These are phyloP conservation scores for Phyllotis vaccarum DNA, from an alignment of 2,797 vertebrate genomes.

Conservation along the genomic window DNA sequence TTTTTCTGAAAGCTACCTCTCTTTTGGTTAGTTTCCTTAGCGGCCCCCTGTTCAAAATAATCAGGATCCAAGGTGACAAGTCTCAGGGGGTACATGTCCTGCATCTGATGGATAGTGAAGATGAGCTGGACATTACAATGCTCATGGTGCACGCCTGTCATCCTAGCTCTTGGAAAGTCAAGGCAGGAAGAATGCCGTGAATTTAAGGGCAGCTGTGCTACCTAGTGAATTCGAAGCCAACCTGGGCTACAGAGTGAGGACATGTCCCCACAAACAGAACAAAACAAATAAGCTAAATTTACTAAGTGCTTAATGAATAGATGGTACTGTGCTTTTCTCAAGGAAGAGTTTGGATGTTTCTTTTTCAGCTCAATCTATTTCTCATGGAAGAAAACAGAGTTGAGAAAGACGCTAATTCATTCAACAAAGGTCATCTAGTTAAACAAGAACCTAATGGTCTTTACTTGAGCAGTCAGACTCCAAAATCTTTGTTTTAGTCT, in stretches of 20 bases:
- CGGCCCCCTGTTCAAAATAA: neutral
- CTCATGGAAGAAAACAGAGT: neutral
- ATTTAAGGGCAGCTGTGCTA: neutral
- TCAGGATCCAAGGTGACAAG: neutral
- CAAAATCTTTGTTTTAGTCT: neutral
- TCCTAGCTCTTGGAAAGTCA: neutral
- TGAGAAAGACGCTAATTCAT: neutral
- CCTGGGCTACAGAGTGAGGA: neutral
- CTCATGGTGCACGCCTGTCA: neutral
- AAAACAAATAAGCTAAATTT: neutral
- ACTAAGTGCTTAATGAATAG: neutral
- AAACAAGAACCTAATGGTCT: neutral
- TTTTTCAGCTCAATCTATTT: neutral
- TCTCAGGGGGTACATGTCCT: neutral
- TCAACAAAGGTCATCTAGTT: neutral
- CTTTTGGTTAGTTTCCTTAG: neutral
- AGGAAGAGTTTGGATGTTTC: neutral
- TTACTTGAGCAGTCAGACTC: neutral
- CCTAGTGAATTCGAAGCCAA: neutral
- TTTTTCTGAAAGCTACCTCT: neutral
- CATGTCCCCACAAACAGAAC: neutral
- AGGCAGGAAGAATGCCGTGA: neutral
- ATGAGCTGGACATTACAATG: neutral
- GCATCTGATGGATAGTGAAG: neutral
- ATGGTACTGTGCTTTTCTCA: no score